Percentiles rank a stretch among this genome's conserved stretches.
Conservation (phyloP, 2,113 vertebrate species). For the Labeo rohita region DNA sequence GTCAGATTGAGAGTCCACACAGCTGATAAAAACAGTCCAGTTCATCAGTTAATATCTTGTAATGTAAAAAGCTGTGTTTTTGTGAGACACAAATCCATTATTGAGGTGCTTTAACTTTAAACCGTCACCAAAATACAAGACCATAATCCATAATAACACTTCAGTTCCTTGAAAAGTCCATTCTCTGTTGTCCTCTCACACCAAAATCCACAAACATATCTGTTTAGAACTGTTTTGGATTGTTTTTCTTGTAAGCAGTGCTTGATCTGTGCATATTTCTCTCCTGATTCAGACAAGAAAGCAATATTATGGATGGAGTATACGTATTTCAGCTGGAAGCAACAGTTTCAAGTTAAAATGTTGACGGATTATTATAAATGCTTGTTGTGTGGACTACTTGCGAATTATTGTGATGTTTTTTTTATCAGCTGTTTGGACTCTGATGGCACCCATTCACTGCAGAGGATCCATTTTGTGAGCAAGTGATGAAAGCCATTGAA, state of each 20-base stretch:
- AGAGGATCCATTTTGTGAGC: neutral
- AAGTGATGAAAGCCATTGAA: neutral
- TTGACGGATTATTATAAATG: neutral
- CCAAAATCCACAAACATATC: too few species aligned
- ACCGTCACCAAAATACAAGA: too few species aligned
- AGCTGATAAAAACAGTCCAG: neutral
- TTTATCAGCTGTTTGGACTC: neutral
- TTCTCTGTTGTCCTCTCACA: too few species aligned
- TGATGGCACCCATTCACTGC: neutral
- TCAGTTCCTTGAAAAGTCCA: neutral
- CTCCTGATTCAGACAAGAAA: too few species aligned
- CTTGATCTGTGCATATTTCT: too few species aligned
- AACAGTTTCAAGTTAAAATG: too few species aligned
- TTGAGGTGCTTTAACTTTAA: neutral
- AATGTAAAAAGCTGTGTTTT: neutral
- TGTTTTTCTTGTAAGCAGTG: too few species aligned
- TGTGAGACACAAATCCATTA: neutral
- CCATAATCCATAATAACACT: neutral
- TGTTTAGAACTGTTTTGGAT: too few species aligned
- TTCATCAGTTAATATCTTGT: neutral
- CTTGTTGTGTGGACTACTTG: neutral
- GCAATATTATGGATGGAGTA: too few species aligned
- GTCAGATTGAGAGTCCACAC: neutral
- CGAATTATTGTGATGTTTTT: neutral
- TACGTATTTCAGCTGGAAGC: too few species aligned